phyloP scores from a whole-genome alignment of 2,113 vertebrate species.

The Oxygymnocypris stewartii region DNA sequence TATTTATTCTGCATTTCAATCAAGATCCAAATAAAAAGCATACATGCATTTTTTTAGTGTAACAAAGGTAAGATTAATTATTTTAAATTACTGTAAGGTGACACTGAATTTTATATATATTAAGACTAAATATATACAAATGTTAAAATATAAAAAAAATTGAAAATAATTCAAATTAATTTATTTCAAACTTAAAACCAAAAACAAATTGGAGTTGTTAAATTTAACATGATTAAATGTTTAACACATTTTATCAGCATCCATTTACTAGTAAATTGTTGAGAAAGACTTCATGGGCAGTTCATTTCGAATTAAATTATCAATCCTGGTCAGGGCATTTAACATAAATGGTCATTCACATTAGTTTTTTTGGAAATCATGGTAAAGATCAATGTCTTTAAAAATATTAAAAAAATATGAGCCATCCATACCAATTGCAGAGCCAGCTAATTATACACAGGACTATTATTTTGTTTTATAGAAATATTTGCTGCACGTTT shows the following conservation, averaged over 20 bases:
- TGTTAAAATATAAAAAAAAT: not conserved
- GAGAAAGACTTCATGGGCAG: not conserved
- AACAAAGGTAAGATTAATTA: too few species aligned
- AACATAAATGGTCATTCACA: not conserved
- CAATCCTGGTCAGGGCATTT: not conserved
- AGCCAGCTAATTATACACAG: not conserved
- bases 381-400: not conserved
- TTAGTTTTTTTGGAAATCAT: not conserved
- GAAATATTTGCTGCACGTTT: not conserved
- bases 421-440: not conserved
- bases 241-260: not conserved
- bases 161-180: not conserved
- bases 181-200: not conserved
- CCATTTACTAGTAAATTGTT: not conserved
- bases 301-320: not conserved
- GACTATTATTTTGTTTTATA: not conserved
- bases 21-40: not conserved
- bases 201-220: not conserved
- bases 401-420: not conserved
- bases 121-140: too few species aligned
- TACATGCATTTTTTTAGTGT: not conserved
- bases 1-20: not conserved
- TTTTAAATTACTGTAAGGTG: too few species aligned
- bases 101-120: too few species aligned
- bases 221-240: not conserved